Evolutionary conservation across 1,140 invertebrate species (phyloP), one percentile per base, ranked within the genome.

Genomic region (Drosophila sucinea): DNA sequence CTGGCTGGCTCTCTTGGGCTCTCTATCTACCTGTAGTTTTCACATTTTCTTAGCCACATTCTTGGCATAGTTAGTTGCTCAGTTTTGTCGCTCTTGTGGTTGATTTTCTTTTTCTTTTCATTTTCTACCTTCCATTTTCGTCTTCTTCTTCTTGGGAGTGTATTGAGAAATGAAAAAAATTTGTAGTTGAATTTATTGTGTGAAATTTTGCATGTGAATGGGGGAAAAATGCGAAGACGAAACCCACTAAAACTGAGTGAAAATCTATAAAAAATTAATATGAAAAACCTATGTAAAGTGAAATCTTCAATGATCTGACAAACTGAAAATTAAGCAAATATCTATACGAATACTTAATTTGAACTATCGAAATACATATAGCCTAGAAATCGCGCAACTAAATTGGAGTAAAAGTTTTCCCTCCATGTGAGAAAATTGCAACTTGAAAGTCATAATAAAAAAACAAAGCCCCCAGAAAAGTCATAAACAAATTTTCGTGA

Each of bases 171-270:
- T 35, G 57, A 64, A 71, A 64, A 67, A 75, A 65, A 71, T 76
- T 64, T 56, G 77, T 68, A 84, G 72, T 65, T 80, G 80, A 89
- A 71, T 78, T 76, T 87, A 89, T 78, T 84, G 84, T 87, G 84
- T 89, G 84, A 89, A 84, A 77, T 89, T 89, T 87, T 87, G 80
- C 84, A 84, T 87, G 84, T 87, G 80, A 87, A 84, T 90, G 80
- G 69, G 17, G 41, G 44, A 79, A 79, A 83, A 81, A 30, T 70
- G 73, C 61, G 65, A 33, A 58, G 62, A 78, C 66, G 57, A 62
- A 32, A 68, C 41, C 33, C 25, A 64, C 44, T 17, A 76, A 73
- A 62, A 64, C 47, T 38, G 40, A 63, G 61, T 63, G 61, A 63
- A 78, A 44, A 75, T 44, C 23, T 62, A 70, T 54, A 69, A 69